A percentile compares a stretch with the other conserved stretches of the same genome.
phyloP scores from a whole-genome alignment of 2,797 vertebrate species.

The Girardinus metallicus region DNA sequence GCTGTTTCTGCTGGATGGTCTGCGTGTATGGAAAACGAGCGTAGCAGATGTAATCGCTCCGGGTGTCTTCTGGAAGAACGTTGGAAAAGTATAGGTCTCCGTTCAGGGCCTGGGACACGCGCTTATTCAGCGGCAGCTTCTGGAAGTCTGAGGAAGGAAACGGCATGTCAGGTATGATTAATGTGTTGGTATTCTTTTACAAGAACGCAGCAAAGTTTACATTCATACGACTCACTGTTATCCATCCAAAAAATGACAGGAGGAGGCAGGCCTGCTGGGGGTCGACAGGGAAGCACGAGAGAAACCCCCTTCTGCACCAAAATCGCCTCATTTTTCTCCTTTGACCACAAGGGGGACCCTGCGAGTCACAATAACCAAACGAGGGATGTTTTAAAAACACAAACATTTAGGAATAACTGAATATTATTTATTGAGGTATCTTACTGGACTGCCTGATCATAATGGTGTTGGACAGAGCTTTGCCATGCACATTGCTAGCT shows the following conservation, averaged over 20 bases:
- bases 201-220: neutral
- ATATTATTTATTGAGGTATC: conserved; percentile 38
- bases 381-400: neutral
- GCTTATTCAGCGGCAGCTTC: conserved; percentile 87
- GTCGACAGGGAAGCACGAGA: conserved; percentile 90
- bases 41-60: conserved; percentile 97
- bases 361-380: conserved; percentile 45
- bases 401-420: neutral
- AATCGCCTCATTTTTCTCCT: conserved; percentile 92
- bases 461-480: conserved; percentile 92
- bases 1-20: conserved; percentile 99
- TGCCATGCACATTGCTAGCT: conserved; percentile 91
- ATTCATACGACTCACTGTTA: conserved; percentile 86
- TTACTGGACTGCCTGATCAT: conserved; percentile 94
- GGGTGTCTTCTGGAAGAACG: conserved; percentile 88
- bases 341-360: conserved; percentile 98
- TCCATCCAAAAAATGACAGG: conserved; percentile 99
- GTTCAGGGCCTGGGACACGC: conserved; percentile 94
- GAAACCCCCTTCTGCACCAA: conserved; percentile 85
- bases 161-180: neutral
- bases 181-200: neutral
- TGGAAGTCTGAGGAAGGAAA: conserved; percentile 85
- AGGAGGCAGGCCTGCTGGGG: conserved; percentile 92
- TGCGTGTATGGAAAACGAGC: conserved; percentile 97
- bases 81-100: conserved; percentile 97